Evolutionary conservation across 2,113 vertebrate species (phyloP).

Genomic region (Aspidoscelis tigris): DNA sequence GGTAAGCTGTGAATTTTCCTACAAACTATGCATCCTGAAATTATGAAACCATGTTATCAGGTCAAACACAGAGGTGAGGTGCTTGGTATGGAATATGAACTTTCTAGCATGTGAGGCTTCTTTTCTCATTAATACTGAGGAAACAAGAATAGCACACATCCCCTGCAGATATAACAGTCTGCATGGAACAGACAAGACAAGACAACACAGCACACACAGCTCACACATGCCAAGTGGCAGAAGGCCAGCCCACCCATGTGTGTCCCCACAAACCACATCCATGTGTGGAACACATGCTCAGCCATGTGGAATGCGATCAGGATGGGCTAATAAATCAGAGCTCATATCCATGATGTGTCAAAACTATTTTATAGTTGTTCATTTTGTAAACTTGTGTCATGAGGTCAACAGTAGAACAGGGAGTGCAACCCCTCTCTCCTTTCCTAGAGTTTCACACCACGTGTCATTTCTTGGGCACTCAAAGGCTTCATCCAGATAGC

Average conservation of each 20-base stretch:
- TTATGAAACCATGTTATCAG: no score
- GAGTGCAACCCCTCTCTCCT: background rate
- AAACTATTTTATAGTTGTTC: background rate
- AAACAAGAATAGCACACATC: background rate
- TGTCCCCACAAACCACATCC: background rate
- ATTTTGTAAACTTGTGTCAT: background rate
- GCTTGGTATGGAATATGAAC: background rate
- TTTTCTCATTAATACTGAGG: background rate
- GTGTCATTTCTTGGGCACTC: background rate
- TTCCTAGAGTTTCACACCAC: background rate
- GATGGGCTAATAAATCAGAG: conserved; percentile 1
- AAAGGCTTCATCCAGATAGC: no score
- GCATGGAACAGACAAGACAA: background rate
- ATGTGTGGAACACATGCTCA: conserved; percentile 15
- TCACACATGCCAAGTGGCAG: background rate
- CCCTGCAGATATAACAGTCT: no score
- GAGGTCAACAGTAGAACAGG: background rate
- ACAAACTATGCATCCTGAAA: no score
- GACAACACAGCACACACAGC: background rate
- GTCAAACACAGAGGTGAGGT: background rate
- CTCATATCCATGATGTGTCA: background rate
- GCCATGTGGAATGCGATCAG: background rate
- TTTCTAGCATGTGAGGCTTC: background rate
- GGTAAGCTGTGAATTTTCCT: no score
- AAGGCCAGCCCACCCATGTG: conserved; percentile 8